A percentile compares a stretch with the other conserved stretches of the same genome.
Evolutionary conservation across 2,888 invertebrate genomes (phyloP).

Genomic region (Chrysina gloriosa): DNA sequence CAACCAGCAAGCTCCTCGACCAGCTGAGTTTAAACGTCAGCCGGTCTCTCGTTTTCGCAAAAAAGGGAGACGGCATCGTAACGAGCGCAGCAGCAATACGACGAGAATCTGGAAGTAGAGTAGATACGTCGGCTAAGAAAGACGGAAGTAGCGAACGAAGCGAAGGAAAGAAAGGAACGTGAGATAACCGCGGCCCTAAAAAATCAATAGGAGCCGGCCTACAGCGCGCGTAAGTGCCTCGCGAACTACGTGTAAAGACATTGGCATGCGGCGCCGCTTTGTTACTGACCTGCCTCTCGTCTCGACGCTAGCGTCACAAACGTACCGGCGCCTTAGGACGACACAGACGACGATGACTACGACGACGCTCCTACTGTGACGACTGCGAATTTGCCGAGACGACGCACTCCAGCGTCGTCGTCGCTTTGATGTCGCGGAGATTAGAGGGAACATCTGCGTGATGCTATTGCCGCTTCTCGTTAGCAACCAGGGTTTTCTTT

Average conservation of each 20-base stretch:
- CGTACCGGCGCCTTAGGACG: slow-evolving; percentile 57
- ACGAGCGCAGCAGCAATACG: too few relatives aligned
- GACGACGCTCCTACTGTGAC: slow-evolving; percentile 26
- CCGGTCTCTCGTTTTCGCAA: too few relatives aligned
- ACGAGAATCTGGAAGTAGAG: too few relatives aligned
- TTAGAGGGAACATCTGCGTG: slow-evolving; percentile 51
- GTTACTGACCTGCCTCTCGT: slow-evolving; percentile 63
- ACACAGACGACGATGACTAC: slow-evolving; percentile 46
- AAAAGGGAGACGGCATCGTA: too few relatives aligned
- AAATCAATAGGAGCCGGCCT: slow-evolving; percentile 50
- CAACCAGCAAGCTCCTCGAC: too few relatives aligned
- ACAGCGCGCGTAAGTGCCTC: slow-evolving; percentile 51
- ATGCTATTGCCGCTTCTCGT: background rate
- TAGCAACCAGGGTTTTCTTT: too few relatives aligned
- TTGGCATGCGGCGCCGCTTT: slow-evolving; percentile 59
- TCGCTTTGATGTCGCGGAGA: slow-evolving; percentile 51
- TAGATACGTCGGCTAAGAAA: too few relatives aligned
- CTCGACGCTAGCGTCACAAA: slow-evolving; percentile 58
- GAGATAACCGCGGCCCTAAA: slow-evolving; percentile 49
- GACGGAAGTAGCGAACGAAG: too few relatives aligned
- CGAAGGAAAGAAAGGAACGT: too few relatives aligned
- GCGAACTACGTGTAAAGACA: slow-evolving; percentile 58
- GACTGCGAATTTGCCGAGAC: background rate
- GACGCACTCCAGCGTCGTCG: background rate
- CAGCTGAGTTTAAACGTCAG: too few relatives aligned